Conservation (phyloP, 2,113 vertebrate species). For the Macroglossus sobrinus region DNA sequence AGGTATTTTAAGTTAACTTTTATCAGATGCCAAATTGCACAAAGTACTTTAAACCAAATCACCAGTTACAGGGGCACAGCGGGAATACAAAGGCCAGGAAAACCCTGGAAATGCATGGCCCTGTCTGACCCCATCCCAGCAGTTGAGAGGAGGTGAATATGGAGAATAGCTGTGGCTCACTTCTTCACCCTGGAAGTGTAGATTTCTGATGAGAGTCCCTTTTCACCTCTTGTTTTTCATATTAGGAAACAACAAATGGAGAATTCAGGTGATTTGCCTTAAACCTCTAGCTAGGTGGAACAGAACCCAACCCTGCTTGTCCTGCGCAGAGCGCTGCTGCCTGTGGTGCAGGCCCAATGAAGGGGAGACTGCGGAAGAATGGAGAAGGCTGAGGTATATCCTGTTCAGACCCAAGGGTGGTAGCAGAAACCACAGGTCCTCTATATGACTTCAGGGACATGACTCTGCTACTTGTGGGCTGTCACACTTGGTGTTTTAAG, state of each 20-base stretch:
- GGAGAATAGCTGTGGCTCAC: not conserved
- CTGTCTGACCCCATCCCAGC: not conserved
- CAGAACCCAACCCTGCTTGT: not conserved
- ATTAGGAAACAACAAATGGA: not conserved
- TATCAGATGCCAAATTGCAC: not conserved
- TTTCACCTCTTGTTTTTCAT: not conserved
- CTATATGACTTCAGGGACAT: accelerated
- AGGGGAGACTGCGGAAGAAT: not conserved
- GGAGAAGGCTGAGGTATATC: not conserved
- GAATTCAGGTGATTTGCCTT: not conserved
- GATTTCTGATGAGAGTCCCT: not conserved
- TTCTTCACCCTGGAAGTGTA: too few relatives aligned
- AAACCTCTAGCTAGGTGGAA: not conserved
- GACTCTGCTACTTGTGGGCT: not conserved
- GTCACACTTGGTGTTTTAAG: too few relatives aligned
- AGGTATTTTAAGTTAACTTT: slow-evolving; percentile 16
- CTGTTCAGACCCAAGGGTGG: not conserved
- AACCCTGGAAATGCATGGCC: not conserved
- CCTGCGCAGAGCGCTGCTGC: not conserved
- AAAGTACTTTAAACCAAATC: not conserved
- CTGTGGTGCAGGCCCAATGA: not conserved
- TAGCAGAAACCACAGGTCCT: not conserved
- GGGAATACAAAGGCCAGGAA: not conserved
- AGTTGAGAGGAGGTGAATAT: not conserved
- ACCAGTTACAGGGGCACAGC: not conserved